Percentiles rank a stretch among this genome's conserved stretches.
Evolutionary conservation across 2,888 invertebrate species (phyloP).

Genomic region (Monoplex corrugatus): DNA sequence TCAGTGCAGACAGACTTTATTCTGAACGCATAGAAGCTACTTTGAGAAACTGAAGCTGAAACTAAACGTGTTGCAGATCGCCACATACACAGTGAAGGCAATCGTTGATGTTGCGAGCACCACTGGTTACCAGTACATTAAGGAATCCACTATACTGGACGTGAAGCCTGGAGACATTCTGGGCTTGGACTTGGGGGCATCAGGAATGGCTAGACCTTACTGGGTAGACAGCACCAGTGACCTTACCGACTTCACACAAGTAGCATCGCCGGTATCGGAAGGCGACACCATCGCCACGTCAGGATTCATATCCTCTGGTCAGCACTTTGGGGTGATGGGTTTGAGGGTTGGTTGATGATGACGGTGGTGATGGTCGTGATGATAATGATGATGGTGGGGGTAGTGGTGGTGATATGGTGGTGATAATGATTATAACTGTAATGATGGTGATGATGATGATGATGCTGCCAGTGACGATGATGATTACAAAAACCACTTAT

Average conservation of each 20-base stretch:
- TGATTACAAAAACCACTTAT: too few relatives aligned
- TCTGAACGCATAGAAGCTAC: too few relatives aligned
- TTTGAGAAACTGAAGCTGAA: too few relatives aligned
- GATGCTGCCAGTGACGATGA: too few relatives aligned
- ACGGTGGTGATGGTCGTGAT: too few relatives aligned
- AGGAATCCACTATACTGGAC: slow-evolving; percentile 47
- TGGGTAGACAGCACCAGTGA: slow-evolving; percentile 31
- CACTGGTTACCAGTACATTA: slow-evolving; percentile 61
- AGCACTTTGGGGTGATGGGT: background rate
- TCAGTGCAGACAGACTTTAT: too few relatives aligned
- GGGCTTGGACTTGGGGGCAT: slow-evolving; percentile 54
- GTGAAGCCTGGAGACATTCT: slow-evolving; percentile 68
- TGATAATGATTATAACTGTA: too few relatives aligned
- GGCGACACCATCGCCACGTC: background rate
- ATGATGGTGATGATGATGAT: too few relatives aligned
- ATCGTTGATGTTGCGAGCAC: slow-evolving; percentile 41
- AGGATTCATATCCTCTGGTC: background rate
- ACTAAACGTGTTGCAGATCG: slow-evolving; percentile 31
- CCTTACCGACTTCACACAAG: background rate
- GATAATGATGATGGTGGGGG: too few relatives aligned
- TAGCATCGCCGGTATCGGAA: background rate
- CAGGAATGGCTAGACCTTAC: background rate
- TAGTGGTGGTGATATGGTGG: too few relatives aligned
- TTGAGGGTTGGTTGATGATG: too few relatives aligned
- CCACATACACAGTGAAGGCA: slow-evolving; percentile 43